A percentile compares a stretch with the other conserved stretches of the same genome.
Evolutionary conservation across 2,888 invertebrate species (phyloP).

Genomic region (Amphipoea oculea): DNA sequence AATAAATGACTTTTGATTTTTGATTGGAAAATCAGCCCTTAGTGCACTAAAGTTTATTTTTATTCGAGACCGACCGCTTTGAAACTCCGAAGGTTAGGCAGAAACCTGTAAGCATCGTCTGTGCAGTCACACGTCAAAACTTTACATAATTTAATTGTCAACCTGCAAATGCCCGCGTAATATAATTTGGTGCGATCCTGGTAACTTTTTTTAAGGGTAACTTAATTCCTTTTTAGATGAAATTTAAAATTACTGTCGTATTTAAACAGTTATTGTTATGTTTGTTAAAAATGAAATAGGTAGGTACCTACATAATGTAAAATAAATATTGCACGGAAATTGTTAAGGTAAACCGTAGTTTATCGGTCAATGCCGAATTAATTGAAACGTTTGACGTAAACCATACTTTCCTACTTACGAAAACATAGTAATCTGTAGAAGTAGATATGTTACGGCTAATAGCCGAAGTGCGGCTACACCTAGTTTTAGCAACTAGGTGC

Average conservation of each 20-base stretch:
- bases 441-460: background rate
- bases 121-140: constrained; percentile 5
- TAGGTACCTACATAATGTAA: constrained; percentile 4
- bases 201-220: constrained; percentile 18
- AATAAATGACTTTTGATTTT: too few species aligned
- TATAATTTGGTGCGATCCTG: background rate
- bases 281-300: constrained; percentile 5
- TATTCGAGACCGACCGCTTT: background rate
- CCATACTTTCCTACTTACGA: constrained; percentile 28
- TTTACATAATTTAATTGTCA: constrained; percentile 5
- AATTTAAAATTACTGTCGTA: background rate
- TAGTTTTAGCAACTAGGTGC: too few species aligned
- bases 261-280: constrained; percentile 13
- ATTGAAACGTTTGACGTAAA: constrained; percentile 46
- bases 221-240: constrained; percentile 12
- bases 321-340: constrained; percentile 29
- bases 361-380: constrained; percentile 50
- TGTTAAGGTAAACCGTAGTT: constrained; percentile 27
- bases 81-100: background rate
- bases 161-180: constrained; percentile 9
- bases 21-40: too few species aligned
- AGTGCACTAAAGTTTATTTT: background rate
- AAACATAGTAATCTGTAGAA: constrained; percentile 16
- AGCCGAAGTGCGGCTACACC: too few species aligned
- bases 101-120: background rate